phyloP scores from a whole-genome alignment of 2,797 vertebrate species.

The Xyrichtys novacula region DNA sequence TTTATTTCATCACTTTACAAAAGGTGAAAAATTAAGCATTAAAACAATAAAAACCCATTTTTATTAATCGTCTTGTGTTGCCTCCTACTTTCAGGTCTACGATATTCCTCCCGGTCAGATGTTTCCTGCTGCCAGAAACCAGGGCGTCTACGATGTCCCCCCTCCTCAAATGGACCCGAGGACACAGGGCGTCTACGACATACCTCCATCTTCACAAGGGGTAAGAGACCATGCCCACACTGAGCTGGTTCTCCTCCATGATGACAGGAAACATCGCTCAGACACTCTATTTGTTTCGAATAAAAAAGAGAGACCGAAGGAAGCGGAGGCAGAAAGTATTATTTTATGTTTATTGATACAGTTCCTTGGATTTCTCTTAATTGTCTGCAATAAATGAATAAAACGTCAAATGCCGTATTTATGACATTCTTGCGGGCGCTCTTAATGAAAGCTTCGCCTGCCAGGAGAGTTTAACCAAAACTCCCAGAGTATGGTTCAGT shows the following conservation, averaged over 20 bases:
- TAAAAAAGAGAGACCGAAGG: conserved; percentile 30
- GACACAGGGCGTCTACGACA: conserved; percentile 84
- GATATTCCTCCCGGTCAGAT: conserved; percentile 89
- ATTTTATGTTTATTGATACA: conserved; percentile 49
- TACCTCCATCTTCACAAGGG: conserved; percentile 86
- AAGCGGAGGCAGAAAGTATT: conserved; percentile 43
- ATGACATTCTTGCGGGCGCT: conserved; percentile 64
- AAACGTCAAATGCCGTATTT: conserved; percentile 64
- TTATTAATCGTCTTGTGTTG: not conserved
- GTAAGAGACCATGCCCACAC: conserved; percentile 79
- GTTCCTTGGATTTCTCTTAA: conserved; percentile 66
- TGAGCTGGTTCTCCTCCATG: conserved; percentile 3
- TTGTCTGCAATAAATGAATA: conserved; percentile 64
- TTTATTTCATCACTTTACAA: too few relatives aligned
- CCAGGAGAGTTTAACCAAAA: conserved; percentile 72
- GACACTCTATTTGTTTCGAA: conserved; percentile 9
- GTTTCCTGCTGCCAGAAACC: conserved; percentile 80
- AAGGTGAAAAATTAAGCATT: too few relatives aligned
- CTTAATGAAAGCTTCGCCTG: conserved; percentile 76
- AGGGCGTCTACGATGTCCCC: conserved; percentile 87
- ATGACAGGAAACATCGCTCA: conserved; percentile 27
- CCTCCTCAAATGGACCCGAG: conserved; percentile 73
- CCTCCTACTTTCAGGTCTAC: conserved; percentile 86
- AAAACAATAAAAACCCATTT: too few relatives aligned
- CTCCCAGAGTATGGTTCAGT: conserved; percentile 46